Base-by-base conservation (phyloP, 2,888 invertebrate genomes). In the Mantis religiosa region DNA sequence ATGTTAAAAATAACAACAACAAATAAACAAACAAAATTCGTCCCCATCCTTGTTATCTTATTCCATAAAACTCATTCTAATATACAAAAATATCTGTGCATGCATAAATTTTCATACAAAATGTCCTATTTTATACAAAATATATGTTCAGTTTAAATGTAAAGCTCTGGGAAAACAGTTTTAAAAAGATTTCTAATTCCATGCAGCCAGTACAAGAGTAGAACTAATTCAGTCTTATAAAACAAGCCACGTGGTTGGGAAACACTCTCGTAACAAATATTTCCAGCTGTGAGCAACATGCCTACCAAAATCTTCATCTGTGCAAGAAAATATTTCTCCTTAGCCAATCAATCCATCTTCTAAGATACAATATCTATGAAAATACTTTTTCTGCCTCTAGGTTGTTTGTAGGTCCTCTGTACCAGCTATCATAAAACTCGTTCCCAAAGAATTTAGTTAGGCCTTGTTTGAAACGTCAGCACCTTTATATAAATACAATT, bases 171-270 rank as follows among this genome's bases (percentile, higher is more conserved):
- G 25, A 71, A 71, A 41, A 85, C 34, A 34, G 85, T 20, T 85
- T 1, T 71, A 71, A 71, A 85, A 14, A 41, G n/a, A 85, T 34
- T 12, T 28, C n/a, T n/a, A 85, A 41, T 41, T 41, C 34, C 25
- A n/a, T 28, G 85, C 30, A 28, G 27, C 28, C 34, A 27, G n/a
- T 41, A 85, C 34, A 85, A 27, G 82, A 82, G 81, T 87, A n/a
- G n/a, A 87, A 87, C 87, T 87, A 87, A 87, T 87, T 87, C 87
- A 87, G 87, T 87, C 87, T 87, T 87, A 82, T 87, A 87, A 82
- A 85, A 87, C 34, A 30, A 87, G 87, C 30, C 87, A 87, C 87
- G 28, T 87, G 87, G 87, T 82, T 87, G 81, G 54, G 85, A 28
- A 30, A 54, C 28, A n/a, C 54, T 25, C 87, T 82, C 41, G 25